Evolutionary conservation across 2,113 vertebrate genomes (phyloP), one percentile per base, ranked within the genome.

Genomic region (Danio rerio): DNA sequence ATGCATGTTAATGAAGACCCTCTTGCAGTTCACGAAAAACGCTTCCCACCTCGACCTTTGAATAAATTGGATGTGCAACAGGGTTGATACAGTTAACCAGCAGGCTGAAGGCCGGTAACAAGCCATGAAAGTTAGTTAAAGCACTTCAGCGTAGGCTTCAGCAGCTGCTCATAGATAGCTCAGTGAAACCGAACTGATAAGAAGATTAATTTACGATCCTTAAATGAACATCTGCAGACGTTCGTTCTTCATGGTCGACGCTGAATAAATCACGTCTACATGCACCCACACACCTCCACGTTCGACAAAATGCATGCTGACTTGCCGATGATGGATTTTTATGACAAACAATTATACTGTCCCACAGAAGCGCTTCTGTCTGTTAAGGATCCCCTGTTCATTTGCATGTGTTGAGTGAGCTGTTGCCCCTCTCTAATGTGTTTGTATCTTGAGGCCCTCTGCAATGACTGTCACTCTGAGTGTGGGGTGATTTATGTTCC

Each of bases 201-300:
- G 45, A 31, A 75, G 43, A 74, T 73, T 52, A 59, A 83, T 85
- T 78, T 79, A 78, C n/a, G 13, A 82, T 72, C 50, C 70, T 53
- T 80, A 66, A 78, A 73, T 59, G 52, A 85, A 63, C 79, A 79
- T 79, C 74, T 79, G 80, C 53, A 74, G 70, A 55, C 11, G 68
- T 55, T 45, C 72, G 45, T 21, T 66, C 52, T 59, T 68, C 10
- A 58, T 71, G 31, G 11, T 13, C 20, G 9, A 56, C n/a, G 13
- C n/a, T 3, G 55, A 61, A 55, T 58, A 61, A 65, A 78, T 83
- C 65, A 83, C 10, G n/a, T 50, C 66, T 15, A 43, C 20, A 59
- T 20, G 20, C 50, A 13, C 58, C 45, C 3, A 42, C 65, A 62
- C 45, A 53, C 55, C 40, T 21, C 59, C 20, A 73, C 10, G 56